phyloP scores from a whole-genome alignment of 2,888 invertebrate genomes.

The Spisula solida region DNA sequence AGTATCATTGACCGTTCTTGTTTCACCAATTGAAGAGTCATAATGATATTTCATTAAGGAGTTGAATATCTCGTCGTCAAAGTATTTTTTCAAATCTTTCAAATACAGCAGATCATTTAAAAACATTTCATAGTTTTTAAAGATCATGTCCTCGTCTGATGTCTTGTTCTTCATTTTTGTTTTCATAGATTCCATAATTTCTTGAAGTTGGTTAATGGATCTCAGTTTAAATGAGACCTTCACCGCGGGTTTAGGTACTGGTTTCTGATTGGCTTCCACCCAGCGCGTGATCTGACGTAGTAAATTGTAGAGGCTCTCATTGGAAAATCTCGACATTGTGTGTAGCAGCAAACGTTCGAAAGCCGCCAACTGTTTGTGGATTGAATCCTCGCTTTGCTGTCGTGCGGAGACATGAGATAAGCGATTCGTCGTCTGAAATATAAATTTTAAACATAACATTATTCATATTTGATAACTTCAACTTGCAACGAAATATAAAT shows the following conservation, averaged over 20 bases:
- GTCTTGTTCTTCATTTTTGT: slow-evolving; percentile 51
- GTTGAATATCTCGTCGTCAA: slow-evolving; percentile 81
- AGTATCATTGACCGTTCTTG: not conserved
- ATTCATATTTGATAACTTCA: no score
- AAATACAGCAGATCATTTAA: slow-evolving; percentile 80
- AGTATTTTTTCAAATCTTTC: slow-evolving; percentile 80
- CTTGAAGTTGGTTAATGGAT: slow-evolving; percentile 71
- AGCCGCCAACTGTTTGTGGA: slow-evolving; percentile 78
- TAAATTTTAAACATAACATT: not conserved
- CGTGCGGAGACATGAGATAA: slow-evolving; percentile 41
- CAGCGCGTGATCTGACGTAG: slow-evolving; percentile 71
- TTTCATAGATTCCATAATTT: slow-evolving; percentile 62
- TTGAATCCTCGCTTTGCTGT: slow-evolving; percentile 67
- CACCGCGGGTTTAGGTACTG: slow-evolving; percentile 18
- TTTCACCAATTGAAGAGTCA: slow-evolving; percentile 71
- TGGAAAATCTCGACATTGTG: slow-evolving; percentile 81
- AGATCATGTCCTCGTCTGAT: slow-evolving; percentile 71
- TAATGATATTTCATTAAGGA: slow-evolving; percentile 80
- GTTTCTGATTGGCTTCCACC: slow-evolving; percentile 51
- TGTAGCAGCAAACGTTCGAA: slow-evolving; percentile 81
- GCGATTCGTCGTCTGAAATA: slow-evolving; percentile 63
- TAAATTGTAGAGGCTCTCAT: slow-evolving; percentile 76
- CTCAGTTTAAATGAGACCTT: slow-evolving; percentile 67
- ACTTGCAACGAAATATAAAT: no score
- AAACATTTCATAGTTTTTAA: slow-evolving; percentile 79